Base-by-base conservation (phyloP, 2,113 vertebrate genomes). In the Cairina moschata region DNA sequence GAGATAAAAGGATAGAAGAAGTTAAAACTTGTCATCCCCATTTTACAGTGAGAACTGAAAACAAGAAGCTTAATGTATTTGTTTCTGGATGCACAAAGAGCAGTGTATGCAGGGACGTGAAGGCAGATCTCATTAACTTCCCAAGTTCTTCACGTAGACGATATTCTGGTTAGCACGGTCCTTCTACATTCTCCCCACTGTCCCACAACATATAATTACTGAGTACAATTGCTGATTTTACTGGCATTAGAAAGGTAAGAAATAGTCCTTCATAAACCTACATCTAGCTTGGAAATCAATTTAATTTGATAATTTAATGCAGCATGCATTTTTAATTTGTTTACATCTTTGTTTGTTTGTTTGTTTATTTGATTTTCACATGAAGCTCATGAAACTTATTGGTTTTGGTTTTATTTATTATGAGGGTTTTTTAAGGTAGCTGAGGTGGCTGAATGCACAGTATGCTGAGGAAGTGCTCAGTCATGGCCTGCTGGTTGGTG, bases 401-500 rank as follows among this genome's bases (percentile, higher is more conserved):
- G n/a, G 12, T 40, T 65, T 88, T 63, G 91, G 54, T 52, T 11
- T 81, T 95, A 40, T 13, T 40, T 55, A 80, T 79, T 91, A 90
- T n/a, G 63, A 54, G 31, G 9, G 40, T 59, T 93, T 66, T 50
- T 75, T 76, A 79, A 86, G 62, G 67, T 60, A 87, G 85, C 56
- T 91, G 73, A 13, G 90, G 80, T 17, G 83, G 63, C n/a, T 88
- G 92, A 75, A 94, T 91, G 40, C 40, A 75, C 50, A 69, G 87
- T 62, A 68, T 86, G 73, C 63, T 88, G 60, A 95, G 85, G 77
- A 96, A 97, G 91, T 91, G 88, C 69, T 97, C 90, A 93, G 91
- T 59, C 68, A 66, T 88, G 72, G 97, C 96, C 91, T 92, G 83
- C 89, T 96, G 90, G 85, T 60, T 68, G 90, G 8, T 93, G 89